A percentile compares a stretch with the other conserved stretches of the same genome.
These are phyloP conservation scores for Umimayanthus chanpuru DNA, from an alignment of 92 coral and sea anemone species.

Conservation along the genomic window DNA sequence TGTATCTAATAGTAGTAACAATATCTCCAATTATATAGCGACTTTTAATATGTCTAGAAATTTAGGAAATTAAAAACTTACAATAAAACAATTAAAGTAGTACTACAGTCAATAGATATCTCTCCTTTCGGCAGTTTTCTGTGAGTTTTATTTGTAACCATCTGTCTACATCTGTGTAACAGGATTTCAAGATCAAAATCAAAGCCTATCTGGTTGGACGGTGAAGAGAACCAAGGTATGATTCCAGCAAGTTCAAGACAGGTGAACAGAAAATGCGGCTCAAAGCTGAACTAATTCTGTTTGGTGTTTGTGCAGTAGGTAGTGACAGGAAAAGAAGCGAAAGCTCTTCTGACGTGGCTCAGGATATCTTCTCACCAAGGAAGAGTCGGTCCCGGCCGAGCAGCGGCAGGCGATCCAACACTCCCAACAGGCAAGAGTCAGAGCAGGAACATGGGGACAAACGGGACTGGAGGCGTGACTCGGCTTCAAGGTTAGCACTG, in stretches of 20 bases:
- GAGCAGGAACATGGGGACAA: not conserved
- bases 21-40: no score
- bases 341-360: conserved; percentile 42
- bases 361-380: conserved; percentile 28
- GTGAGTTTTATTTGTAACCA: not conserved
- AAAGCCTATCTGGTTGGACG: conserved; percentile 82
- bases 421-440: conserved; percentile 47
- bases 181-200: conserved; percentile 71
- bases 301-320: conserved; percentile 10
- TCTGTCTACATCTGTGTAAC: not conserved
- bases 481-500: conserved; percentile 5
- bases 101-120: no score
- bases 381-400: conserved; percentile 59
- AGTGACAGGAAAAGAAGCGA: conserved; percentile 45
- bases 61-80: no score
- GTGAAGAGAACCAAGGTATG: conserved; percentile 44
- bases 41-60: no score
- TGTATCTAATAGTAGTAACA: no score
- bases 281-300: not conserved
- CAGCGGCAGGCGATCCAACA: conserved; percentile 68
- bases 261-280: not conserved
- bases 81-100: no score
- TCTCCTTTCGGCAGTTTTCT: not conserved
- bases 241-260: not conserved
- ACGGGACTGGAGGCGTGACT: conserved; percentile 12